Percentiles rank a stretch among this genome's conserved stretches.
phyloP scores from a whole-genome alignment of 2,797 vertebrate species.

The Enteromius unitaeniatus region DNA sequence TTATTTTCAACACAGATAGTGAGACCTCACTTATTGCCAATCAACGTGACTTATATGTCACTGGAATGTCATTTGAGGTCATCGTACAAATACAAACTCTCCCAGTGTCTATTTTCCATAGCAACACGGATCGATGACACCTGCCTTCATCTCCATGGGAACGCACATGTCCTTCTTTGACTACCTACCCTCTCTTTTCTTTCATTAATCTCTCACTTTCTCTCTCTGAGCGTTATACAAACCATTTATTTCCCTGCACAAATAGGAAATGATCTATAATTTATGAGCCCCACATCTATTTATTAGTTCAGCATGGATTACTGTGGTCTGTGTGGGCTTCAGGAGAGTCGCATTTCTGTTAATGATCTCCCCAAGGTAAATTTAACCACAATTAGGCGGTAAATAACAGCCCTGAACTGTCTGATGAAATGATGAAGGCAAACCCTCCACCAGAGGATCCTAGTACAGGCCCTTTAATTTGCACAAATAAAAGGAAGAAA shows the following conservation, averaged over 20 bases:
- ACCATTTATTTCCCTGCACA: slow-evolving; percentile 32
- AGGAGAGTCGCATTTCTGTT: slow-evolving; percentile 28
- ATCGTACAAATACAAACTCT: slow-evolving; percentile 27
- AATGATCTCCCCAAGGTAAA: slow-evolving; percentile 33
- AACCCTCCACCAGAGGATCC: slow-evolving; percentile 8
- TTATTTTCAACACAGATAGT: not conserved
- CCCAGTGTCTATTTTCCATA: slow-evolving; percentile 38
- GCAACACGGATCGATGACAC: slow-evolving; percentile 62
- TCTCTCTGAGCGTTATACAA: not conserved
- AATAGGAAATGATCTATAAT: slow-evolving; percentile 42
- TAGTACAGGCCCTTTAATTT: slow-evolving; percentile 15
- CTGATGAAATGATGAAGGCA: slow-evolving; percentile 20
- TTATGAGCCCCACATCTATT: slow-evolving; percentile 24
- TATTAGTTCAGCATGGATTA: slow-evolving; percentile 42
- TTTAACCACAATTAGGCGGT: slow-evolving; percentile 36
- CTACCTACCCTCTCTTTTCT: slow-evolving; percentile 50
- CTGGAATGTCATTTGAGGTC: slow-evolving; percentile 33
- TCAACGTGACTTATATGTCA: slow-evolving; percentile 24
- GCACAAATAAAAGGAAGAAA: slow-evolving; percentile 9
- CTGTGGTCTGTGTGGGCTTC: slow-evolving; percentile 28
- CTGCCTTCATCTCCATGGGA: slow-evolving; percentile 59
- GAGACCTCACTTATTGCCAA: slow-evolving; percentile 27
- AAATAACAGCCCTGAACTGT: slow-evolving; percentile 36
- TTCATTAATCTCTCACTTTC: slow-evolving; percentile 29
- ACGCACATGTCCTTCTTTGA: slow-evolving; percentile 49